A percentile compares a stretch with the other conserved stretches of the same genome.
These are phyloP conservation scores for Machimus atricapillus DNA, from an alignment of 2,888 invertebrate species.

Conservation along the genomic window DNA sequence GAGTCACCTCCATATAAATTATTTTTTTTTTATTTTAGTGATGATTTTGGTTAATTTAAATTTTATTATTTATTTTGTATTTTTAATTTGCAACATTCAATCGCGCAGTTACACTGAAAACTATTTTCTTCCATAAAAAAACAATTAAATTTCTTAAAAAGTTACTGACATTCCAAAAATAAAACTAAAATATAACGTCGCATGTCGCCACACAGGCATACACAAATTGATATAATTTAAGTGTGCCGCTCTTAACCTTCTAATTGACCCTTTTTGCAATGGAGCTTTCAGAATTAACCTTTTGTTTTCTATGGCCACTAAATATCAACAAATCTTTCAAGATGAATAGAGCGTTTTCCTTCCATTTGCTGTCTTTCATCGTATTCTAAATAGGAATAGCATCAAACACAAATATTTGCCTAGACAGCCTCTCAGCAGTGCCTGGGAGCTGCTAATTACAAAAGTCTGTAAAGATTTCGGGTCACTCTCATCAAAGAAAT, in stretches of 20 bases:
- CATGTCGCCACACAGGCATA: too few relatives aligned
- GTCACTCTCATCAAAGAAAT: not conserved
- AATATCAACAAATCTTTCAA: not conserved
- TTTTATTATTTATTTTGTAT: too few relatives aligned
- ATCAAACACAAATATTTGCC: not conserved
- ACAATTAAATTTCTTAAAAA: too few relatives aligned
- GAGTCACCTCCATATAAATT: too few relatives aligned
- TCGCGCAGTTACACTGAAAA: too few relatives aligned
- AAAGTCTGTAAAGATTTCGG: not conserved
- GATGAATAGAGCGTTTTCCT: not conserved
- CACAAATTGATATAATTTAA: not conserved
- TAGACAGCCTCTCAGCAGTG: not conserved
- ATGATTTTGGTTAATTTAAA: too few relatives aligned
- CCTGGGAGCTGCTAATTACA: not conserved
- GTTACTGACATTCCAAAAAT: too few relatives aligned
- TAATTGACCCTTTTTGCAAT: not conserved
- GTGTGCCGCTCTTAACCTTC: not conserved
- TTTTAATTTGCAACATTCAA: too few relatives aligned
- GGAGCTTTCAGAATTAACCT: not conserved
- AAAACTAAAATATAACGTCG: too few relatives aligned
- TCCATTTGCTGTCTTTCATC: not conserved
- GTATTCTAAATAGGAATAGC: not conserved
- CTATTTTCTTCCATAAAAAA: too few relatives aligned
- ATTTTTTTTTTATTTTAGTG: too few relatives aligned
- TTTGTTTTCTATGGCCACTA: not conserved